These are phyloP conservation scores for Dreissena polymorpha DNA, from an alignment of 1,140 invertebrate species.

Conservation along the genomic window DNA sequence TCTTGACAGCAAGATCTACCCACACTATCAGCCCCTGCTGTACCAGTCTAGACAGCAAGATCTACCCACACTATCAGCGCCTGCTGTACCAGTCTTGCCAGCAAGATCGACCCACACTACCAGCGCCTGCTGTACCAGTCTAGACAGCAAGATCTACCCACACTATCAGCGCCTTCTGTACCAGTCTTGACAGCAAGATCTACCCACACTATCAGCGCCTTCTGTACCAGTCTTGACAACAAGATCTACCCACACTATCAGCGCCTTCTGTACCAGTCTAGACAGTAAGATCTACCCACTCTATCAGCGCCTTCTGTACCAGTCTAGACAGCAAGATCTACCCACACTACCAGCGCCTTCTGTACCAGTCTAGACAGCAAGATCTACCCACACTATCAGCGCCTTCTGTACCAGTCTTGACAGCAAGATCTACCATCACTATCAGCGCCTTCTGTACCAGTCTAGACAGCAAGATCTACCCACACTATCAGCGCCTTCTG, in stretches of 20 bases:
- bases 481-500: conserved; percentile 96
- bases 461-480: conserved; percentile 94
- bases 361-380: no score
- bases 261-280: no score
- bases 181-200: conserved; percentile 94
- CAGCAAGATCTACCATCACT: conserved; percentile 95
- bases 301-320: conserved; percentile 95
- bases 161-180: conserved; percentile 97
- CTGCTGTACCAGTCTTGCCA: no score
- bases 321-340: conserved; percentile 94
- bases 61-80: conserved; percentile 96
- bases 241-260: conserved; percentile 98
- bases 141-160: conserved; percentile 94
- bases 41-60: conserved; percentile 93
- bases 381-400: conserved; percentile 96
- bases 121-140: no score
- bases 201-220: conserved; percentile 96
- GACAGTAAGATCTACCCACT: conserved; percentile 95
- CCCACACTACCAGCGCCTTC: conserved; percentile 96
- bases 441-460: no score
- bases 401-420: no score
- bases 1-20: conserved; percentile 94
- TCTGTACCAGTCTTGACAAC: no score
- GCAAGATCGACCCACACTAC: conserved; percentile 96
- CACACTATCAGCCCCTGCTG: conserved; percentile 96